phyloP scores from a whole-genome alignment of 1,140 invertebrate genomes.

The Anoplolepis gracilipes region DNA sequence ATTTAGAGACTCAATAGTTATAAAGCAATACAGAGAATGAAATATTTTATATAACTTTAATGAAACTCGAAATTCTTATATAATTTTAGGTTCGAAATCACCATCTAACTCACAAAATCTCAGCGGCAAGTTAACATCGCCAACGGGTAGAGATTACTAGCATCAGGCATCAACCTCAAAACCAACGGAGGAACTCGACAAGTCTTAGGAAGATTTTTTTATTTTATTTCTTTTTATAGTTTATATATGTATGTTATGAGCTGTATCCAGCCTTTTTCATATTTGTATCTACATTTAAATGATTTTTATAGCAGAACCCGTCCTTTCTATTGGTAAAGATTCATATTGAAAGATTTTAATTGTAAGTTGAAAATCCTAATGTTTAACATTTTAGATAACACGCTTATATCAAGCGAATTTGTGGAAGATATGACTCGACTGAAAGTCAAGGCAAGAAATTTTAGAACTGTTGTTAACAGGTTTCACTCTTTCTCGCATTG shows the following conservation, averaged over 20 bases:
- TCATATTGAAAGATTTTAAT: constrained; percentile 60
- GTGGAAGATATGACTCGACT: neutral
- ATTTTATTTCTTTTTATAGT: constrained; percentile 76
- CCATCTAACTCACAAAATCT: constrained; percentile 82
- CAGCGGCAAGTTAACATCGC: constrained; percentile 81
- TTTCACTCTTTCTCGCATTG: constrained; percentile 62
- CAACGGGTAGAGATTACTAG: constrained; percentile 82
- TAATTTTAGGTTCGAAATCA: constrained; percentile 81
- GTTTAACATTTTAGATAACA: constrained; percentile 53
- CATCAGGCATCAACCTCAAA: constrained; percentile 67
- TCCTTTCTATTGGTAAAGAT: constrained; percentile 75
- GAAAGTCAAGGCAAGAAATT: constrained; percentile 22
- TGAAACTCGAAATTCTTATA: neutral
- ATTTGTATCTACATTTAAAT: constrained; percentile 81
- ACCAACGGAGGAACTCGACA: constrained; percentile 60
- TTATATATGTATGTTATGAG: constrained; percentile 77
- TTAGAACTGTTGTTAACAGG: constrained; percentile 42
- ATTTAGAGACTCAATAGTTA: neutral
- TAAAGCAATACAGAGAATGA: neutral
- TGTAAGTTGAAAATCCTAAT: constrained; percentile 65
- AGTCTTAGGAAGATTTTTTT: constrained; percentile 74
- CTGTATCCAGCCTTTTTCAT: constrained; percentile 80
- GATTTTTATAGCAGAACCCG: constrained; percentile 80
- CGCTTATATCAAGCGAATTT: constrained; percentile 19
- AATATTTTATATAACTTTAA: neutral